Conservation (phyloP, 30 jellyfish, hydroid and myxozoan species). For the Aurelia aurita region DNA sequence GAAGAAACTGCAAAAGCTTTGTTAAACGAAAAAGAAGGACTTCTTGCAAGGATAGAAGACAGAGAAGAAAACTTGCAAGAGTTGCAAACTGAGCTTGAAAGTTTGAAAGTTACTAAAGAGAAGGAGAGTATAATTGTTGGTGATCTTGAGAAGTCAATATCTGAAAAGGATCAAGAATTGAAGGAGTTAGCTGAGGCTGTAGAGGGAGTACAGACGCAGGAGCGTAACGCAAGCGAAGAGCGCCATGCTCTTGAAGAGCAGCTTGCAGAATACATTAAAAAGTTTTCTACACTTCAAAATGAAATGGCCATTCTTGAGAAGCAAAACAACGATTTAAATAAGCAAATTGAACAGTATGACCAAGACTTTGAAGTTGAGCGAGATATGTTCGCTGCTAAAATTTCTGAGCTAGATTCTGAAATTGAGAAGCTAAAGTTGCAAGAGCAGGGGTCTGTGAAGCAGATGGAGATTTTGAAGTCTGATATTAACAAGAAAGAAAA, state of each 20-base stretch:
- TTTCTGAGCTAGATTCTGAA: conserved; percentile 30
- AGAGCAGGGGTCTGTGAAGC: not conserved
- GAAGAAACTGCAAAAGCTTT: not conserved
- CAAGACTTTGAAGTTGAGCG: conserved; percentile 57
- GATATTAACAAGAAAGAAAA: conserved; percentile 15
- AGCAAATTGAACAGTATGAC: conserved; percentile 4
- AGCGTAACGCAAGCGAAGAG: not conserved
- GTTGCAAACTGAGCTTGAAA: not conserved
- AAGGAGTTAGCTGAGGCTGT: not conserved
- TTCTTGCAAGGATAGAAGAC: not conserved
- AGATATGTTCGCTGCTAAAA: conserved; percentile 41
- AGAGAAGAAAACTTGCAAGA: not conserved
- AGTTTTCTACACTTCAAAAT: not conserved
- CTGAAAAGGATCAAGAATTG: not conserved
- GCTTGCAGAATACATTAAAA: not conserved
- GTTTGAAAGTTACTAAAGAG: not conserved
- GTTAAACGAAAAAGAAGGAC: not conserved
- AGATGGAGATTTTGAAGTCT: conserved; percentile 31
- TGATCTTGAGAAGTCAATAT: not conserved
- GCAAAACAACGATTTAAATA: conserved; percentile 1
- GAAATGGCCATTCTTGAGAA: not conserved
- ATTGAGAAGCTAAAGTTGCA: not conserved
- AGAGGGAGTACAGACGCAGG: not conserved
- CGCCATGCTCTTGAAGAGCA: not conserved
- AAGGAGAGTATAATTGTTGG: not conserved